A percentile compares a stretch with the other conserved stretches of the same genome.
phyloP scores from a whole-genome alignment of 23 tunicate genomes.

The Phallusia fumigata region DNA sequence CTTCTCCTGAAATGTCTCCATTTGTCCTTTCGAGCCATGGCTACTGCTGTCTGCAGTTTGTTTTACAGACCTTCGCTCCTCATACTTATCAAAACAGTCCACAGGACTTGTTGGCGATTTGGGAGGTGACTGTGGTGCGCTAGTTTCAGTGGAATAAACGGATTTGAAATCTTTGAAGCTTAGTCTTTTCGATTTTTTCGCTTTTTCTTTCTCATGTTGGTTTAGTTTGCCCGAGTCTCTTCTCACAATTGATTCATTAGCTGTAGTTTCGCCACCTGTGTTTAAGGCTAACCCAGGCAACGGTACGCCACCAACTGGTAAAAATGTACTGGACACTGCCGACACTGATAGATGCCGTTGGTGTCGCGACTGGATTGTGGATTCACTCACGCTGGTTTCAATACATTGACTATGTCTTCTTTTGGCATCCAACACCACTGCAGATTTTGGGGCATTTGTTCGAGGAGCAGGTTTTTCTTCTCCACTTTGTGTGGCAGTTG shows the following conservation, averaged over 20 bases:
- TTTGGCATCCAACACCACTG: not conserved
- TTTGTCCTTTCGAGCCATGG: not conserved
- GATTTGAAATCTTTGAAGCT: not conserved
- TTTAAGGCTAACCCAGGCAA: slow-evolving; percentile 26
- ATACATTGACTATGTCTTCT: not conserved
- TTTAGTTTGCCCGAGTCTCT: slow-evolving; percentile 6
- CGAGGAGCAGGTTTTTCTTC: too few relatives aligned
- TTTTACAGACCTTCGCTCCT: not conserved
- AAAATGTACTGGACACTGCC: slow-evolving; percentile 19
- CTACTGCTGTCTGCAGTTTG: too few relatives aligned
- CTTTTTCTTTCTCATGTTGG: not conserved
- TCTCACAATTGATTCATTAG: slow-evolving; percentile 5
- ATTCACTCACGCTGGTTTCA: not conserved
- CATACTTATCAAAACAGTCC: not conserved
- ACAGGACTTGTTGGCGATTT: slow-evolving; percentile 3
- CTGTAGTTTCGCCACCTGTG: not conserved
- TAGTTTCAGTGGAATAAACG: not conserved
- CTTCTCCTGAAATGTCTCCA: slow-evolving; percentile 5
- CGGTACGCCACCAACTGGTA: slow-evolving; percentile 48
- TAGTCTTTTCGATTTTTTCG: not conserved
- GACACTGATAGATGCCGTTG: slow-evolving; percentile 26
- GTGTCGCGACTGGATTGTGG: slow-evolving; percentile 29
- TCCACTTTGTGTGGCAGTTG: too few relatives aligned
- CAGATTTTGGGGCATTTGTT: not conserved
- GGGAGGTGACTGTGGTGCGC: not conserved